Base-by-base conservation (phyloP, 1,140 invertebrate species). In the Maniola jurtina region DNA sequence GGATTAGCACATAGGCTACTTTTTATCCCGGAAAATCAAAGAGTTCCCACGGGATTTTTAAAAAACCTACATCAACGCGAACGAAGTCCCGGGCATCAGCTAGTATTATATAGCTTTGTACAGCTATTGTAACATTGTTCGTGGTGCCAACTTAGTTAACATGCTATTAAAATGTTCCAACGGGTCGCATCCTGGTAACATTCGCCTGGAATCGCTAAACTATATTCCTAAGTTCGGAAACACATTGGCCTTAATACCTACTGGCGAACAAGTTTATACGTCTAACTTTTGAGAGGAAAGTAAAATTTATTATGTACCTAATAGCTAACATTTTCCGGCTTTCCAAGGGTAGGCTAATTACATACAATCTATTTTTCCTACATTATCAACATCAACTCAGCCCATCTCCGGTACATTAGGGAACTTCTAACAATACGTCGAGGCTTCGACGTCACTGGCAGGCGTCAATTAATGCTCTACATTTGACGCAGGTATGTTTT, bases 131-230 rank as follows among this genome's bases (percentile, higher is more conserved):
- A 13, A 55, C 52, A 55, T 55, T 34, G 52, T 55, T 50, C 33
- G 33, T 34, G 14, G 48, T 50, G 7, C 8, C 34, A 34, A 55
- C 52, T 55, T 55, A 25, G 52, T 55, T 55, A 35, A 55, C 52
- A 55, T 55, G 52, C 52, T 55, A 55, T 35, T 55, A 55, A n/a
- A n/a, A 16, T 55, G 25, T 55, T 55, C 52, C 10, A 34, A 55
- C 25, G 52, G 52, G 25, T 55, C 52, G 52, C 52, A 55, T 55
- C 52, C 52, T 34, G 14, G 25, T 55, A 55, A 55, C 16, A 55
- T 15, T 55, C 11, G 52, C 33, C 11, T 11, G 8, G 52, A 55
- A 55, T 55, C 52, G 52, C 52, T 55, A 55, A 55, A 55, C 52
- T 55, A 55, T 55, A 55, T 34, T 25, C n/a, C 48, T 50, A 50